A percentile compares a stretch with the other conserved stretches of the same genome.
Evolutionary conservation across 2,113 vertebrate species (phyloP).

Genomic region (Podarcis muralis): DNA sequence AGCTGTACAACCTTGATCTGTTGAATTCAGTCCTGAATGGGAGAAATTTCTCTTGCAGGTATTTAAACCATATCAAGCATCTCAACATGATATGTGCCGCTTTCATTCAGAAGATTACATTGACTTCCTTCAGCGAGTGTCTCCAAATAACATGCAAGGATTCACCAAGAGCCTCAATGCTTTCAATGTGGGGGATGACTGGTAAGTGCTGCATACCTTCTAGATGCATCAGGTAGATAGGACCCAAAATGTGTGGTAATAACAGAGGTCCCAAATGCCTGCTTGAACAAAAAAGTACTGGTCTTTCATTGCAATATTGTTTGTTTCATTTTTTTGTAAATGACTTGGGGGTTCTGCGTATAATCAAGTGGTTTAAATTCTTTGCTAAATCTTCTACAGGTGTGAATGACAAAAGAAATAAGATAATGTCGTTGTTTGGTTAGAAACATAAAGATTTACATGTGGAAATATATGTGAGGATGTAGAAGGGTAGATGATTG

Average conservation of each 20-base stretch:
- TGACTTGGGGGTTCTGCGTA: no score
- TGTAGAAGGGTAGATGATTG: no score
- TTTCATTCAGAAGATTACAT: conserved; percentile 99
- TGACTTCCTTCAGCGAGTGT: conserved; percentile 97
- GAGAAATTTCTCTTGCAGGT: conserved; percentile 75
- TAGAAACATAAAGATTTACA: background rate
- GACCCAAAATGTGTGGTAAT: background rate
- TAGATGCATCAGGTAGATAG: background rate
- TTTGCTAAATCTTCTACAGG: background rate
- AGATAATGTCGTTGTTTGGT: background rate
- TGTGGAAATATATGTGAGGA: background rate
- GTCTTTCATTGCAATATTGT: no score
- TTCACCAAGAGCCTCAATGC: conserved; percentile 99
- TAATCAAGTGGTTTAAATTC: no score
- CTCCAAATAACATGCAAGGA: conserved; percentile 98
- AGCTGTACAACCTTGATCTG: background rate
- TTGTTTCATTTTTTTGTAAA: no score
- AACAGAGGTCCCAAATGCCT: background rate
- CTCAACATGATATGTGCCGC: conserved; percentile 98
- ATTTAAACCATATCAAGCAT: conserved; percentile 97
- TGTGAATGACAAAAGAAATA: background rate
- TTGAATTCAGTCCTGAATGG: rapidly evolving
- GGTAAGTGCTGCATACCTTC: conserved; percentile 76
- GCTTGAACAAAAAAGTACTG: no score
- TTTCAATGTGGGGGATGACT: conserved; percentile 98